phyloP scores from a whole-genome alignment of 1,140 invertebrate genomes.

The Cydia amplana region DNA sequence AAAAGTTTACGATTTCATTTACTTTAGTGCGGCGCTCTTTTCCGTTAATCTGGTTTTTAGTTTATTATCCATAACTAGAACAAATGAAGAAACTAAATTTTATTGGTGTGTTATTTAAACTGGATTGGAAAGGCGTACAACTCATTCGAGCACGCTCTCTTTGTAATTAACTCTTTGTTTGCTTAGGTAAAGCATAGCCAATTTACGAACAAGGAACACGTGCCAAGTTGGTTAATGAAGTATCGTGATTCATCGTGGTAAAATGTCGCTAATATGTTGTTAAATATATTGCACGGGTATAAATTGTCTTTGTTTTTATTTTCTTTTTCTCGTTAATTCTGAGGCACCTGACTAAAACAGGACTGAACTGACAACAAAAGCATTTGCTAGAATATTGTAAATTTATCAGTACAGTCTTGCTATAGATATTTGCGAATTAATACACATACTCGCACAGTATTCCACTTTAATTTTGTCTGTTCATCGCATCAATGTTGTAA shows the following conservation, averaged over 20 bases:
- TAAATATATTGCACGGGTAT: background rate
- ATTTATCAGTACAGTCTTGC: too few species aligned
- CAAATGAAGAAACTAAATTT: conserved; percentile 25
- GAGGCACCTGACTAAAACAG: too few species aligned
- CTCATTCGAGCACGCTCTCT: conserved; percentile 3
- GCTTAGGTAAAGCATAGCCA: background rate
- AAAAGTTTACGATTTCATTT: conserved; percentile 47
- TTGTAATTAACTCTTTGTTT: conserved; percentile 9
- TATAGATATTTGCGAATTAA: too few species aligned
- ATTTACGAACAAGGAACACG: background rate
- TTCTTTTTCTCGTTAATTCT: too few species aligned
- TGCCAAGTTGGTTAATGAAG: background rate
- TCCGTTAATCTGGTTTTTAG: conserved; percentile 19
- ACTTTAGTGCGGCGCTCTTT: conserved; percentile 34
- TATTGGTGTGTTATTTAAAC: conserved; percentile 20
- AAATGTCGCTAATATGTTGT: background rate
- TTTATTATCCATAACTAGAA: conserved; percentile 1
- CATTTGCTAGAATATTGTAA: too few species aligned
- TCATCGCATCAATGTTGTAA: too few species aligned
- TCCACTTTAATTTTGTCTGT: too few species aligned
- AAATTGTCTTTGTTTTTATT: too few species aligned
- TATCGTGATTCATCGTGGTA: background rate
- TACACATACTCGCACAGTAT: too few species aligned
- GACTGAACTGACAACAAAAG: too few species aligned
- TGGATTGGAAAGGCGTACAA: conserved; percentile 17